Evolutionary conservation across 2,113 vertebrate species (phyloP).

Genomic region (Mugil cephalus): DNA sequence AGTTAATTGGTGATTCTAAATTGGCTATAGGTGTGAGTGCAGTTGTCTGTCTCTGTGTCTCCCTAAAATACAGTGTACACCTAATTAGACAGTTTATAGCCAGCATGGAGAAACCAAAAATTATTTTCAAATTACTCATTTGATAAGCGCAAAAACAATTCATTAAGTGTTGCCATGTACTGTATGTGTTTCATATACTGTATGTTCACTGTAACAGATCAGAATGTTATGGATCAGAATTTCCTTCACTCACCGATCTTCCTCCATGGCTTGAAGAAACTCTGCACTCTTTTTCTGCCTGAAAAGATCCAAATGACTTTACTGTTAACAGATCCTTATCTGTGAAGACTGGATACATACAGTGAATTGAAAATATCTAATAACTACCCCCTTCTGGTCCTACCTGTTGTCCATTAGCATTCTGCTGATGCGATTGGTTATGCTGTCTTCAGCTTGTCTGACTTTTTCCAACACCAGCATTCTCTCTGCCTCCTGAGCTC

Average conservation of each 20-base stretch:
- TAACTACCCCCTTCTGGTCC: neutral
- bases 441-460: conserved; percentile 84
- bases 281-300: conserved; percentile 92
- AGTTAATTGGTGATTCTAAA: too few relatives aligned
- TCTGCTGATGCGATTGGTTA: conserved; percentile 85
- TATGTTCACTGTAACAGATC: neutral
- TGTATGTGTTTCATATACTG: too few relatives aligned
- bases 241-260: conserved; percentile 89
- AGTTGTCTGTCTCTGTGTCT: too few relatives aligned
- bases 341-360: neutral
- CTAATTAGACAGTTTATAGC: too few relatives aligned
- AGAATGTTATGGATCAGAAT: neutral
- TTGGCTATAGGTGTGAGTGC: too few relatives aligned
- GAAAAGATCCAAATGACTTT: conserved; percentile 15
- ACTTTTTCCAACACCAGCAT: conserved; percentile 88
- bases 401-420: conserved; percentile 92
- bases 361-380: neutral
- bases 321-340: neutral
- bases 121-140: too few relatives aligned
- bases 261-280: conserved; percentile 92
- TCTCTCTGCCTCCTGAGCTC: conserved; percentile 86
- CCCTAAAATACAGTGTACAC: too few relatives aligned
- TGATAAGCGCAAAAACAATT: too few relatives aligned
- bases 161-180: too few relatives aligned
- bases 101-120: too few relatives aligned